Evolutionary conservation across 1,140 invertebrate species (phyloP).

Genomic region (Zophobas atratus): DNA sequence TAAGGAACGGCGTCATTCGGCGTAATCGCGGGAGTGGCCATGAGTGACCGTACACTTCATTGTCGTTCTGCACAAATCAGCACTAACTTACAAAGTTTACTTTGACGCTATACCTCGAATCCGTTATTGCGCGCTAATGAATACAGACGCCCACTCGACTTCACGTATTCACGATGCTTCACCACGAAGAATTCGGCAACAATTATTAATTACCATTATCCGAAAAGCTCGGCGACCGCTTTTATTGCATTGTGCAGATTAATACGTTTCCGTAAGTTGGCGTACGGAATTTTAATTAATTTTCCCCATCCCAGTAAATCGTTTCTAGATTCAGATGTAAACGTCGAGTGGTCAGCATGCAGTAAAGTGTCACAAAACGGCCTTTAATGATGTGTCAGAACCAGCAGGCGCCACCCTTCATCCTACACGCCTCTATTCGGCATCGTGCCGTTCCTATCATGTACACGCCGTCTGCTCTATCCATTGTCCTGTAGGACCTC

Average conservation of each 20-base stretch:
- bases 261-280: not conserved
- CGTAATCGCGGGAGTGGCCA: too few species aligned
- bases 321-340: constrained; percentile 22
- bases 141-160: too few species aligned
- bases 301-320: not conserved
- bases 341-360: constrained; percentile 40
- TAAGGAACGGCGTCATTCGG: too few species aligned
- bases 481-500: constrained; percentile 44
- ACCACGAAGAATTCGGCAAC: too few species aligned
- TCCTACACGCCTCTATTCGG: constrained; percentile 44
- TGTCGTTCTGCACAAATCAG: too few species aligned
- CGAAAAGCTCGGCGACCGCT: too few species aligned
- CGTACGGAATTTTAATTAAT: constrained; percentile 35
- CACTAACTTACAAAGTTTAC: too few species aligned
- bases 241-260: not conserved
- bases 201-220: too few species aligned
- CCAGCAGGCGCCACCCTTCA: constrained; percentile 41
- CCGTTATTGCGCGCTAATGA: too few species aligned
- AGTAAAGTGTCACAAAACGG: constrained; percentile 47
- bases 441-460: constrained; percentile 43
- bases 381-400: constrained; percentile 48
- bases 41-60: too few species aligned
- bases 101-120: too few species aligned
- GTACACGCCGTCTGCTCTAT: constrained; percentile 42
- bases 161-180: too few species aligned